A percentile compares a stretch with the other conserved stretches of the same genome.
Conservation (phyloP, 1,140 invertebrate species). For the Apis mellifera region Amel_HAv3.1 CM009941.2:10315501-10316000, state of each 20-base stretch:
- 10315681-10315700: constrained; percentile 77
- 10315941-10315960: too few species aligned
- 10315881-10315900: neutral
- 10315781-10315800: constrained; percentile 9
- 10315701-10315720: constrained; percentile 43
- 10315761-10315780: constrained; percentile 22
- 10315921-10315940: too few species aligned
- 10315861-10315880: neutral
- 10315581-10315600: constrained; percentile 63
- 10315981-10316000: too few species aligned
- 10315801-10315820: constrained; percentile 15
- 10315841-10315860: neutral
- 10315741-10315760: constrained; percentile 12
- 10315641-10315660: constrained; percentile 63
- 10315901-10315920: too few species aligned
- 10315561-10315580: constrained; percentile 21
- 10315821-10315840: neutral
- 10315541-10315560: neutral
- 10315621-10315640: constrained; percentile 75
- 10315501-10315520: neutral
- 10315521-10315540: constrained; percentile 27
- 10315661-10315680: constrained; percentile 74
- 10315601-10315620: constrained; percentile 78
- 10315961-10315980: too few species aligned
- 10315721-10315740: neutral